Evolutionary conservation across 2,888 invertebrate genomes (phyloP).

Genomic region (Theodoxus fluviatilis): DNA sequence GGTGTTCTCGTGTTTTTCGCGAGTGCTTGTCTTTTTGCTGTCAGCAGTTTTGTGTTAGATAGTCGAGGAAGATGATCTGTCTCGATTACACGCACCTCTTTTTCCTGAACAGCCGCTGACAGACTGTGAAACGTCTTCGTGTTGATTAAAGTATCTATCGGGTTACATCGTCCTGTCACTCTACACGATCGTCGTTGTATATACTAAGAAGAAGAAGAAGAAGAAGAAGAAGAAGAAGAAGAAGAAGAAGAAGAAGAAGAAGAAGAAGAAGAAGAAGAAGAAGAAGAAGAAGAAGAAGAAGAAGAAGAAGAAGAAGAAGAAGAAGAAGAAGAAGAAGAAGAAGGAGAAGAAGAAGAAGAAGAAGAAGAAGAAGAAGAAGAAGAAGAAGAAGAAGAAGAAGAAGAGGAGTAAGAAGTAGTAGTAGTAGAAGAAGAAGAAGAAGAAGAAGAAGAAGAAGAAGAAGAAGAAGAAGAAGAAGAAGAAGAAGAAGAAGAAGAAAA

Average conservation of each 20-base stretch:
- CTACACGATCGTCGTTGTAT: neutral
- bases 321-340: conserved; percentile 6
- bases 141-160: too few relatives aligned
- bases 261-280: conserved; percentile 7
- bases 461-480: neutral
- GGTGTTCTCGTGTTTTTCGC: too few relatives aligned
- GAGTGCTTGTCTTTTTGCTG: too few relatives aligned
- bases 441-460: neutral
- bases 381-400: neutral
- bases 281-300: conserved; percentile 5
- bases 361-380: neutral
- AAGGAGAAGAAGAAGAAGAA: neutral
- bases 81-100: too few relatives aligned
- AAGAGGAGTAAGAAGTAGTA: neutral
- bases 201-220: neutral
- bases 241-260: conserved; percentile 7
- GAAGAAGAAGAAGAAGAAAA: neutral
- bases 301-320: conserved; percentile 4
- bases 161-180: too few relatives aligned
- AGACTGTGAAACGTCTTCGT: too few relatives aligned
- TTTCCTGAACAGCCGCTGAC: too few relatives aligned
- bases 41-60: too few relatives aligned
- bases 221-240: neutral
- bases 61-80: too few relatives aligned
- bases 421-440: neutral